These are phyloP conservation scores for Plagodis dolabraria DNA, from an alignment of 2,888 invertebrate species.

Conservation along the genomic window DNA sequence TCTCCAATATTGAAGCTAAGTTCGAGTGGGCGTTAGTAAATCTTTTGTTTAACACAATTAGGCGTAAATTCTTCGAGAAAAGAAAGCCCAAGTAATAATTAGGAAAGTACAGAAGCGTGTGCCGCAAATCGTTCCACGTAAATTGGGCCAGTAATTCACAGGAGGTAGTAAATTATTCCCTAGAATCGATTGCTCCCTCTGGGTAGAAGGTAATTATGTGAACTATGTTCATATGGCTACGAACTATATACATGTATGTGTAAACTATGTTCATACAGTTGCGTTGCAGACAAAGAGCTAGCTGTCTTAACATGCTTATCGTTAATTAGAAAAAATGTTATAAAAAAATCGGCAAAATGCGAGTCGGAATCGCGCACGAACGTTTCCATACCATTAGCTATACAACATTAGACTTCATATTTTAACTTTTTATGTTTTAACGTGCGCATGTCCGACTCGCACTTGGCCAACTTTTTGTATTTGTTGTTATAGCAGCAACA, in stretches of 20 bases:
- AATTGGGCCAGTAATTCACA: constrained; percentile 48
- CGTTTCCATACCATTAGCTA: no score
- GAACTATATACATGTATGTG: constrained; percentile 2
- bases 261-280: not conserved
- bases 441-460: no score
- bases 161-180: constrained; percentile 51
- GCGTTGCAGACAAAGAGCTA: not conserved
- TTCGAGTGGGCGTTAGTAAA: constrained; percentile 19
- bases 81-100: constrained; percentile 36
- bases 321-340: no score
- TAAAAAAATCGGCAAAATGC: no score
- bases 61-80: constrained; percentile 27
- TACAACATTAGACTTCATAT: no score
- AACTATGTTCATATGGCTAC: constrained; percentile 25
- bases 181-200: constrained; percentile 45
- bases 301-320: not conserved
- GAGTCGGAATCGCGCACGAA: no score
- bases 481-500: no score
- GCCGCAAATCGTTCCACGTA: constrained; percentile 43
- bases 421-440: no score
- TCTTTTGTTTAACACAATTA: constrained; percentile 24
- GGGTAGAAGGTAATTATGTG: constrained; percentile 42
- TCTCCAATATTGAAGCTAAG: constrained; percentile 12
- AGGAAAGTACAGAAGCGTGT: constrained; percentile 29
- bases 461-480: no score